Conservation (phyloP, 2,113 vertebrate genomes). For the Petromus typicus region DNA sequence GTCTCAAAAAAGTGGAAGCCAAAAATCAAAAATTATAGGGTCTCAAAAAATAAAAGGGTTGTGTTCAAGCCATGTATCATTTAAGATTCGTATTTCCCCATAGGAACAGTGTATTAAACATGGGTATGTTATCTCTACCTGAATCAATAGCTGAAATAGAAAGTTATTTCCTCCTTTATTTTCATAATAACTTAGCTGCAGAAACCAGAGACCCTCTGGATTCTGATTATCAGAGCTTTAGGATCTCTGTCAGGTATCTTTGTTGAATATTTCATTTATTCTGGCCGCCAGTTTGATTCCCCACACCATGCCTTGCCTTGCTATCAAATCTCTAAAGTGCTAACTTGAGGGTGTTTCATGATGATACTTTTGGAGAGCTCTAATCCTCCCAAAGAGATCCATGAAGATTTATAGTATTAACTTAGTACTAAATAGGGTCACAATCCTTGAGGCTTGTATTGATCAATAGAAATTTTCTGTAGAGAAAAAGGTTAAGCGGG, state of each 20-base stretch:
- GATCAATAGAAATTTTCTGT: neutral
- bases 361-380: slow-evolving; percentile 28
- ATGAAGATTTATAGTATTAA: neutral
- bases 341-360: slow-evolving; percentile 24
- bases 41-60: neutral
- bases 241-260: neutral
- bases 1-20: too few relatives aligned
- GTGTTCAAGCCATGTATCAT: slow-evolving; percentile 41
- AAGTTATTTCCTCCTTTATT: slow-evolving; percentile 34
- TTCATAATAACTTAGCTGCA: slow-evolving; percentile 18
- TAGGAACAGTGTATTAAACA: slow-evolving; percentile 11
- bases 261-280: slow-evolving; percentile 54
- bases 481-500: neutral
- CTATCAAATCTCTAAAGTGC: slow-evolving; percentile 33
- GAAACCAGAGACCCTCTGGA: slow-evolving; percentile 1
- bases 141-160: slow-evolving; percentile 8
- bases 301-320: neutral
- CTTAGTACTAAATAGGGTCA: neutral
- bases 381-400: neutral
- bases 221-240: neutral
- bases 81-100: neutral
- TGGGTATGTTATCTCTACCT: neutral
- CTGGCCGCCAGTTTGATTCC: slow-evolving; percentile 20
- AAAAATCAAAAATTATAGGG: neutral
- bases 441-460: neutral